Conservation (phyloP, 2,888 invertebrate species). For the Troides oblongomaculatus region DNA sequence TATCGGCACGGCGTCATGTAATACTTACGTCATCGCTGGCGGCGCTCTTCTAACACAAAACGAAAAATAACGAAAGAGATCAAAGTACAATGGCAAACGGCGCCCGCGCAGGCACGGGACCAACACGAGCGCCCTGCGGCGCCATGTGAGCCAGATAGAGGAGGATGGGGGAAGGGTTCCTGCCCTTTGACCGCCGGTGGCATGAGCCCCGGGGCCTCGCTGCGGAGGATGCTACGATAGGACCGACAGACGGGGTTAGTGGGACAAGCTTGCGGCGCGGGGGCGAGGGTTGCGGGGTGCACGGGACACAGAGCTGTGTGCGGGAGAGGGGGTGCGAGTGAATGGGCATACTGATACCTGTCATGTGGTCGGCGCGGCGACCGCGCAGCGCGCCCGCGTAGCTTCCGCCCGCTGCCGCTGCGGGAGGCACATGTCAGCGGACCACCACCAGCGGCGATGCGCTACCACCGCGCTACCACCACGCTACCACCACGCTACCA, state of each 20-base stretch:
- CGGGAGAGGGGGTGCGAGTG: slow-evolving; percentile 18
- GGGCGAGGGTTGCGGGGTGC: no score
- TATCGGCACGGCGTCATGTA: neutral
- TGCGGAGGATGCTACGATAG: neutral
- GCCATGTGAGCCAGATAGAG: slow-evolving; percentile 19
- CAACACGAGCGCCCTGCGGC: slow-evolving; percentile 33
- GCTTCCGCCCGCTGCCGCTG: slow-evolving; percentile 77
- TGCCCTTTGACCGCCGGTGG: slow-evolving; percentile 2
- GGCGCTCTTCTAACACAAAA: neutral
- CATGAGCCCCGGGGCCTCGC: neutral
- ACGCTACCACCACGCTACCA: slow-evolving; percentile 7
- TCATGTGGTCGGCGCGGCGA: slow-evolving; percentile 88
- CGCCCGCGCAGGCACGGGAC: slow-evolving; percentile 28
- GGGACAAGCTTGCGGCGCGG: no score
- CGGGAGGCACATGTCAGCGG: slow-evolving; percentile 41
- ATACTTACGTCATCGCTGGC: neutral
- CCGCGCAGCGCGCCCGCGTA: slow-evolving; percentile 96
- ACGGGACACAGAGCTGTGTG: neutral
- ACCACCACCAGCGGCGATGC: slow-evolving; percentile 28
- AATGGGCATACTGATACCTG: slow-evolving; percentile 83
- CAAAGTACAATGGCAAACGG: neutral
- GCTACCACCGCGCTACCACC: slow-evolving; percentile 2
- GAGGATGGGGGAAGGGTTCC: slow-evolving; percentile 19
- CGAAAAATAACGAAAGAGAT: neutral
- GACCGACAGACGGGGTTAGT: no score